Conservation (phyloP, 2,113 vertebrate species). For the Pristiophorus japonicus region DNA sequence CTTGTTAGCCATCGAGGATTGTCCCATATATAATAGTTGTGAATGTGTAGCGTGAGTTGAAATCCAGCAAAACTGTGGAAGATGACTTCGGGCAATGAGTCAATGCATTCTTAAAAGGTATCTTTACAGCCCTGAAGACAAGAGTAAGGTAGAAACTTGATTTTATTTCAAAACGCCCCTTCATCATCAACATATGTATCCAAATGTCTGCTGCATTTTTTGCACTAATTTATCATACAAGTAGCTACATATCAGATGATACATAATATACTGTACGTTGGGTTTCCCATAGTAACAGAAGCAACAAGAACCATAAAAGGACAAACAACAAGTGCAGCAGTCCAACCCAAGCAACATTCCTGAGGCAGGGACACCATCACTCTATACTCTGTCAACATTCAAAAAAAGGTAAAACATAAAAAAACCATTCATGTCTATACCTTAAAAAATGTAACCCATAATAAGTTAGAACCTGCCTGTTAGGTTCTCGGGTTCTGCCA, state of each 20-base stretch:
- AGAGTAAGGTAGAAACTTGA: background rate
- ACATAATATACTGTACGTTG: background rate
- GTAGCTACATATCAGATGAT: conserved; percentile 26
- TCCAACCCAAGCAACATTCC: background rate
- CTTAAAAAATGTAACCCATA: background rate
- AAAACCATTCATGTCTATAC: background rate
- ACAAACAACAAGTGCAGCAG: background rate
- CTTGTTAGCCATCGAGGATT: background rate
- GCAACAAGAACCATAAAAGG: background rate
- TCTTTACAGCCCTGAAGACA: background rate
- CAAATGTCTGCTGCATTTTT: background rate
- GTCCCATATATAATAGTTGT: background rate
- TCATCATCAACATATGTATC: background rate
- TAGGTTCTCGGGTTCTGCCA: background rate
- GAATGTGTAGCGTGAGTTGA: background rate
- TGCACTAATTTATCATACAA: background rate
- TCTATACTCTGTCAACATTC: background rate
- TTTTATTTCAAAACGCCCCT: background rate
- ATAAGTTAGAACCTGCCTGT: background rate
- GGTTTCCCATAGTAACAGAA: conserved; percentile 9
- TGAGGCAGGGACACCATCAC: background rate
- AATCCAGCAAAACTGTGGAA: background rate
- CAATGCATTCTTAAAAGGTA: background rate
- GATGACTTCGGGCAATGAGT: background rate
- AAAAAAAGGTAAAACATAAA: background rate